Conservation (phyloP, 2,113 vertebrate genomes). For the Acrocephalus kingi region DNA sequence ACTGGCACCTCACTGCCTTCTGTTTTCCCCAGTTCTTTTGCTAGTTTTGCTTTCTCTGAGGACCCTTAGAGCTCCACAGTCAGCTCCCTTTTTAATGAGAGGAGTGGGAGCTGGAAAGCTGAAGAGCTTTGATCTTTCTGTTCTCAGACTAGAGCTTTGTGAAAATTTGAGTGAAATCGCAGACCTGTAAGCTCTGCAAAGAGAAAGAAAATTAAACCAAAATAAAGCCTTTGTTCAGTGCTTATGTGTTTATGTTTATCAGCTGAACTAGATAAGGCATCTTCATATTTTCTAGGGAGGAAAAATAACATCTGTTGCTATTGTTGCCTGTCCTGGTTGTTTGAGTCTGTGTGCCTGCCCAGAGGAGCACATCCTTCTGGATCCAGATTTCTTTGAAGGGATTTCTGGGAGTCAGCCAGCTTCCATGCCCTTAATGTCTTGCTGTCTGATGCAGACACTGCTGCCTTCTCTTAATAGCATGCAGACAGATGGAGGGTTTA, state of each 20-base stretch:
- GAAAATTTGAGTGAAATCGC: neutral
- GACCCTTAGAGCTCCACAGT: neutral
- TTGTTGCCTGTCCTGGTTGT: accelerated
- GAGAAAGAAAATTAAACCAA: neutral
- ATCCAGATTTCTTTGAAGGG: neutral
- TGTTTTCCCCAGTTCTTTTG: neutral
- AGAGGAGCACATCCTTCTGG: neutral
- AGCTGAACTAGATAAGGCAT: neutral
- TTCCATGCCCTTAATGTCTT: neutral
- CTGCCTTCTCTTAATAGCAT: neutral
- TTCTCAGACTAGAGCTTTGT: neutral
- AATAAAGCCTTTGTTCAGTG: neutral
- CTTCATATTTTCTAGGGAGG: neutral
- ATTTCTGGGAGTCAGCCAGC: neutral
- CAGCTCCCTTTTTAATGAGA: neutral
- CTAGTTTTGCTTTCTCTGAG: neutral
- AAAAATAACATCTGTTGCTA: neutral
- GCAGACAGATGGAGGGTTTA: neutral
- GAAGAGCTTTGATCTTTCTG: neutral
- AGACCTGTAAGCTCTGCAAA: neutral
- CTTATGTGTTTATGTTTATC: neutral
- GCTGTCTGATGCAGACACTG: neutral
- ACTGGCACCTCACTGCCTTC: neutral
- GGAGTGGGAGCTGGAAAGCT: neutral
- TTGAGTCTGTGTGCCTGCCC: neutral